Evolutionary conservation across 2,113 vertebrate species (phyloP), one percentile per base, ranked within the genome.

Genomic region (Tenrec ecaudatus): DNA sequence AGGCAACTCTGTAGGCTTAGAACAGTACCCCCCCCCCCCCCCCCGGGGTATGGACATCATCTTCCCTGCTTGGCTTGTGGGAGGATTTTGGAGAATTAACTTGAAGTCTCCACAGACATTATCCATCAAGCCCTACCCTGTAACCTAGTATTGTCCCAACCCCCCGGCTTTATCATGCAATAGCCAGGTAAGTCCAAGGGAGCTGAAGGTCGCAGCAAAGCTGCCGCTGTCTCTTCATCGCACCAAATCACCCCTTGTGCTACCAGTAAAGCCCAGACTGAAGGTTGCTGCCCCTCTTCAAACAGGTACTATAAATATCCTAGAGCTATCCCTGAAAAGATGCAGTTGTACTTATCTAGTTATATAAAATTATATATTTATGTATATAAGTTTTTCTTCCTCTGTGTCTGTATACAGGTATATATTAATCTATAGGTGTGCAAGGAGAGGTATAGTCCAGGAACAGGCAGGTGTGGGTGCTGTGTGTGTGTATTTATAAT

Each of bases 291-390:
- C 94, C 95, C 92, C 90, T 95, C 69, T 95, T 95, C 84, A 94
- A 60, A 96, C 89, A 95, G 82, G 80, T 95, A 78, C 90, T 88
- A 94, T 95, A 97, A 95, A 94, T 95, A 25, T 89, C 92, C 88
- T 96, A 97, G 81, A 87, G 64, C 94, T 97, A 94, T 95, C 94
- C 96, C 97, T 97, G 83, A 96, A 97, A 97, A 96, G 96, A 94
- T 97, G 97, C 95, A 97, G 91, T 89, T 96, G 79, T 95, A 90
- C 87, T 88, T 92, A 38, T 85, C 33, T 78, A 7, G 80, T 71
- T 86, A 47, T 89, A 73, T n/a, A 31, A 53, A 66, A 92, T 60
- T 88, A 87, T 91, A 66, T 25, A 66, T 25, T 27, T 25, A 92
- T 94, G 77, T 95, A 89, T 90, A 93, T 91, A 53, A 53, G 90